Conservation (phyloP, 2,888 invertebrate species). For the Cristatella mucedo region DNA sequence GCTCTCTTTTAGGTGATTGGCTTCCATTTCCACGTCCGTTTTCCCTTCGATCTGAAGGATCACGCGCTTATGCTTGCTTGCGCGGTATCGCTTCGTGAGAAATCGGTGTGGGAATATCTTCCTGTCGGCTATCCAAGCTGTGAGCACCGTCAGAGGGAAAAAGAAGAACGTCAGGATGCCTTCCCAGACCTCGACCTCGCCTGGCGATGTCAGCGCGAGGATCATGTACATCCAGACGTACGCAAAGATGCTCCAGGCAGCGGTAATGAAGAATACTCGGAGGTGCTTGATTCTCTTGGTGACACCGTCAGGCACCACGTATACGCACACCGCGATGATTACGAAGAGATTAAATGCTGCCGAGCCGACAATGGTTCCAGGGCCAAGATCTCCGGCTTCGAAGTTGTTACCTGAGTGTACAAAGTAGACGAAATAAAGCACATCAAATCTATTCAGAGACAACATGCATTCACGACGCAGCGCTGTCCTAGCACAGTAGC, state of each 20-base stretch:
- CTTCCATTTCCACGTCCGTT: conserved; percentile 44
- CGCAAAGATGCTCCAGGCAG: conserved; percentile 91
- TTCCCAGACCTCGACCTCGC: conserved; percentile 91
- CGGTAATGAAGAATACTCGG: conserved; percentile 90
- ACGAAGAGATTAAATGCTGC: conserved; percentile 97
- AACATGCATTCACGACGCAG: no score
- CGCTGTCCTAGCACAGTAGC: no score
- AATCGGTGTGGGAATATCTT: conserved; percentile 38
- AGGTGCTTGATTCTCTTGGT: conserved; percentile 84
- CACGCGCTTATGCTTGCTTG: conserved; percentile 75
- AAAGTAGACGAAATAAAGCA: no score
- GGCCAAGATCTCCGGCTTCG: conserved; percentile 86
- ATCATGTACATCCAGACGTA: conserved; percentile 97
- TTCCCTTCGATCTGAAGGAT: conserved; percentile 44
- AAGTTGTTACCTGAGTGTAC: conserved; percentile 43
- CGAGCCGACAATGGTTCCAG: conserved; percentile 93
- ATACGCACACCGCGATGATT: conserved; percentile 84
- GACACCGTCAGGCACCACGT: conserved; percentile 76
- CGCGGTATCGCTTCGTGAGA: conserved; percentile 65
- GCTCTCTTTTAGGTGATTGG: no score
- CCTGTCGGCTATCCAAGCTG: conserved; percentile 89
- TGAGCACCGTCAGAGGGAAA: conserved; percentile 86
- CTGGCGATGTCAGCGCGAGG: conserved; percentile 67
- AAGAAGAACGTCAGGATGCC: conserved; percentile 82
- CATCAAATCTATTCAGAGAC: no score